A percentile compares a stretch with the other conserved stretches of the same genome.
Conservation (phyloP, 2,888 invertebrate genomes). For the Drosophila stalkeri region DNA sequence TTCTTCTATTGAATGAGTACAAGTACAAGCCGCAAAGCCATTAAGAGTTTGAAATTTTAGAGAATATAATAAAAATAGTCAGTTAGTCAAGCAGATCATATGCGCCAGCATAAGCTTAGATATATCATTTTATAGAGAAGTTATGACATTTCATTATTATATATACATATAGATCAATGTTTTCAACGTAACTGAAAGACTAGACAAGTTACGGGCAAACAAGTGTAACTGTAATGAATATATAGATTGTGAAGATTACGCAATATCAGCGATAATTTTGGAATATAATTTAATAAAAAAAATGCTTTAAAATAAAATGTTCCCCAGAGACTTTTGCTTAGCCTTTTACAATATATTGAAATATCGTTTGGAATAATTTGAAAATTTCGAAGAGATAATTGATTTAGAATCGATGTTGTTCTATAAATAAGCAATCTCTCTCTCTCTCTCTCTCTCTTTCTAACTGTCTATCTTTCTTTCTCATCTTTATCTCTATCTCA, state of each 20-base stretch:
- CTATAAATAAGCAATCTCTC: too few species aligned
- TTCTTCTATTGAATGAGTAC: too few species aligned
- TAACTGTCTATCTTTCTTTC: too few species aligned
- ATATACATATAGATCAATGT: neutral
- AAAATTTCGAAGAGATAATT: neutral
- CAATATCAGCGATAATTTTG: too few species aligned
- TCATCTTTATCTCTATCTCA: too few species aligned
- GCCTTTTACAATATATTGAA: neutral
- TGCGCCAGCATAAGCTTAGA: neutral
- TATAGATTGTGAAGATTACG: neutral
- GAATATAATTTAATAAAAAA: too few species aligned
- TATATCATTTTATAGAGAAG: too few species aligned
- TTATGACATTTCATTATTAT: too few species aligned
- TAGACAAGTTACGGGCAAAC: neutral
- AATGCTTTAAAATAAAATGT: too few species aligned
- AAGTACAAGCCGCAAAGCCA: neutral
- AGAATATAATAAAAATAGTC: too few species aligned
- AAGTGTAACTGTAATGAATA: neutral
- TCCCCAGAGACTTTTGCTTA: neutral
- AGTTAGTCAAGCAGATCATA: neutral
- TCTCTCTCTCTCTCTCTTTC: too few species aligned
- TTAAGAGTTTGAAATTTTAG: neutral
- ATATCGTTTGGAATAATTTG: neutral
- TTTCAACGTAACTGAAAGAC: neutral
- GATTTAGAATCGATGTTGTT: neutral